Base-by-base conservation (phyloP, 2,113 vertebrate genomes). In the Grallaria varia region DNA sequence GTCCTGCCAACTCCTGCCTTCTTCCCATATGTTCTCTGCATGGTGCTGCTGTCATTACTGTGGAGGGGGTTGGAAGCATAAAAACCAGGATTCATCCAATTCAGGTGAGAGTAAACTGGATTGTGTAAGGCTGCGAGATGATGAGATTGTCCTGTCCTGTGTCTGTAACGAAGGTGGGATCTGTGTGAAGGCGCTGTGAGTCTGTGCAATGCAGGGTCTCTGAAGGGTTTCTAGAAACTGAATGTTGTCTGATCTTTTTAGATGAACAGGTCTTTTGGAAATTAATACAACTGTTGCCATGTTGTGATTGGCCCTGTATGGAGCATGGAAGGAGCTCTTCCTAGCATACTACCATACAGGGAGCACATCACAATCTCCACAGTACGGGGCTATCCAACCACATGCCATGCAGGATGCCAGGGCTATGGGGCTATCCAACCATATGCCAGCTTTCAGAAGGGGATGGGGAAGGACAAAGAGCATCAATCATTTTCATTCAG, bases 31-130 rank as follows among this genome's bases (percentile, higher is more conserved):
- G 98, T 71, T 98, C 98, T 37, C 97, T 99, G 20, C 90, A 99
- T 14, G 98, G 98, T 23, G 96, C 96, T 14, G 98, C 98, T 2
- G 58, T 99, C 90, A 99, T 98, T 89, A 99, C 98, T 0, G 98
- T 98, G 85, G 98, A 99, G 97, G 98, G 37, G n/a, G 89, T 99
- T 23, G 98, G 99, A 81, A 98, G 96, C 97, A 98, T 98, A 68
- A 98, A 96, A 87, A 98, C 94, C 95, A 98, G 98, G 90, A 95
- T 99, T 87, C 98, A 99, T 90, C 98, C 98, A 0, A 98, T 99
- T 23, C 98, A 99, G 98, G 98, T 99, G 78, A 96, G 86, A 73
- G 9, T 55, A 20, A 21, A 5, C 10, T 82, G 39, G 37, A 31
- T 45, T 37, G 15, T 31, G 6, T n/a, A 56, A 24, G 25, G 18